These are phyloP conservation scores for Morphnarchus princeps DNA, from an alignment of 2,113 vertebrate species.

Conservation along the genomic window DNA sequence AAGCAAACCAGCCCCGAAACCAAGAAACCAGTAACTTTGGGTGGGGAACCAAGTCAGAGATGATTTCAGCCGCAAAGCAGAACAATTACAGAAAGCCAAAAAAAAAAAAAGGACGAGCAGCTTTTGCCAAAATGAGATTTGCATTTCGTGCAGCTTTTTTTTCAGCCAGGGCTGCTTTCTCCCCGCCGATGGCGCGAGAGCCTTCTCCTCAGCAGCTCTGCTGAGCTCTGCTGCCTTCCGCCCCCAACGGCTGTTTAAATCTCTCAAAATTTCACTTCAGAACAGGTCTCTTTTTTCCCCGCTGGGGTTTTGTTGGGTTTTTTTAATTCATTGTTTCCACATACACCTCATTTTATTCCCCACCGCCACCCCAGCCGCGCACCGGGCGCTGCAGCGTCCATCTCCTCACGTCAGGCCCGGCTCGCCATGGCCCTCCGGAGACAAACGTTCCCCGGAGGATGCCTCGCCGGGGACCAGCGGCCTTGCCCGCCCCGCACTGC, in stretches of 20 bases:
- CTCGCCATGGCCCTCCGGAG: not conserved
- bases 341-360: fast-evolving
- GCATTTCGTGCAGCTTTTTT: not conserved
- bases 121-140: not conserved
- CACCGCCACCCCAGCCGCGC: not conserved
- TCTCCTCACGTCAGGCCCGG: not conserved
- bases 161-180: not conserved
- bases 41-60: not conserved
- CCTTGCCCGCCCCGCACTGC: not conserved
- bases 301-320: too few relatives aligned
- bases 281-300: not conserved
- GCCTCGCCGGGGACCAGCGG: not conserved
- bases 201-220: not conserved
- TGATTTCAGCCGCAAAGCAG: not conserved
- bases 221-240: not conserved
- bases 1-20: not conserved
- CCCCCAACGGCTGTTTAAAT: not conserved
- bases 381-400: fast-evolving
- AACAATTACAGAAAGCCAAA: not conserved
- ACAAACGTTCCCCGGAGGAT: not conserved
- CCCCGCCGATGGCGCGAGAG: not conserved
- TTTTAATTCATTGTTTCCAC: not conserved
- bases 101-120: not conserved
- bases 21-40: not conserved
- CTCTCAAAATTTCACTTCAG: not conserved